Percentiles rank a stretch among this genome's conserved stretches.
phyloP scores from a whole-genome alignment of 2,113 vertebrate species.

The Paracanthobrama guichenoti region DNA sequence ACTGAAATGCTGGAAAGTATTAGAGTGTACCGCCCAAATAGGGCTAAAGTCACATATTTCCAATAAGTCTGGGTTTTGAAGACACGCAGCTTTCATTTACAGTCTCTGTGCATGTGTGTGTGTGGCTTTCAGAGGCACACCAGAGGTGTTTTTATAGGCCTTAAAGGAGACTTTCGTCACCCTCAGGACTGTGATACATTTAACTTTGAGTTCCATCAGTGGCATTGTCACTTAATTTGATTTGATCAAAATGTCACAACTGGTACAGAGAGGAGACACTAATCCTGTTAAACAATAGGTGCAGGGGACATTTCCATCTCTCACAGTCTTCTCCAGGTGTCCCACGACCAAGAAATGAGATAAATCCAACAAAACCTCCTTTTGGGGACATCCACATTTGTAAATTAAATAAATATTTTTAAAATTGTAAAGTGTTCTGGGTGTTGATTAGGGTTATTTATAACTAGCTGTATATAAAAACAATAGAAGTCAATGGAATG shows the following conservation, averaged over 20 bases:
- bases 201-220: conserved; percentile 62
- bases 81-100: background rate
- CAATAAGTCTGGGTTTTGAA: background rate
- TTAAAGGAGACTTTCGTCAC: conserved; percentile 27
- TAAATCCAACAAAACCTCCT: background rate
- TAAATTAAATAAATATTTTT: too few relatives aligned
- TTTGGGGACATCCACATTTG: background rate
- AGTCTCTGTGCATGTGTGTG: background rate
- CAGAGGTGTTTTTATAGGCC: conserved; percentile 30
- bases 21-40: too few relatives aligned
- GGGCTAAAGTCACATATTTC: background rate
- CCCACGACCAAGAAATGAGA: background rate
- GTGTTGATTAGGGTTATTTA: too few relatives aligned
- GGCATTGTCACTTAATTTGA: conserved; percentile 56
- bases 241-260: conserved; percentile 60
- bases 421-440: too few relatives aligned
- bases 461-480: too few relatives aligned
- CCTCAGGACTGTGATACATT: conserved; percentile 51
- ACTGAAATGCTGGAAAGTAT: too few relatives aligned
- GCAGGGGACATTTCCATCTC: conserved; percentile 31
- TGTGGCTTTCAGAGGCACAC: background rate
- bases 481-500: too few relatives aligned
- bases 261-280: conserved; percentile 52
- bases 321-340: conserved; percentile 38
- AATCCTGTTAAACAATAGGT: conserved; percentile 62